Evolutionary conservation across 2,113 vertebrate species (phyloP), one percentile per base, ranked within the genome.

Genomic region (Coptodon rendalli): DNA sequence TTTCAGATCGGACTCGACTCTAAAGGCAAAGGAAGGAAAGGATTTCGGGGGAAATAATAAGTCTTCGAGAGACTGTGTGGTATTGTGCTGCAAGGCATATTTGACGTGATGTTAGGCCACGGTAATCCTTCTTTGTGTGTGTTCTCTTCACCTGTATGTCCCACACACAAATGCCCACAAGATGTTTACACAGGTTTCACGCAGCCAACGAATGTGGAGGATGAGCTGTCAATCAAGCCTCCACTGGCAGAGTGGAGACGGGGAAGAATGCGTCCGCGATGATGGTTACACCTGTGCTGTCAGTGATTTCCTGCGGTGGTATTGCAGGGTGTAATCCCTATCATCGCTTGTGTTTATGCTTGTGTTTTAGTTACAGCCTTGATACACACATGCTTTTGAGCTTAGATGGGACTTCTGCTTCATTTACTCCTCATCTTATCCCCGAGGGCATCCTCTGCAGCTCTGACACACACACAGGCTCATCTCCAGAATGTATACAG

Each of bases 351-450:
- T 96, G 96, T 96, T 96, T 95, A 93, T 81, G 82, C 86, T 59
- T 93, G 91, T 96, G 95, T 96, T 95, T 95, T 96, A 94, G 95
- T 95, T 93, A 96, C 93, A 91, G 89, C 82, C 53, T 85, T 80
- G 87, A 91, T 68, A 82, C 89, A 61, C 4, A 78, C 91, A 89
- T 94, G 93, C 90, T 95, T 94, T 85, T 5, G 86, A 87, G 92
- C 86, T 95, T 94, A 95, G 91, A 86, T 78, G 81, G 76, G 87
- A 80, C 92, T 91, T 91, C 61, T 89, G 90, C 92, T 92, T 91
- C 82, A 81, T 73, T 94, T 61, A 85, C 63, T 92, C 50, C 52
- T 86, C 89, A 91, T 86, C 81, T 84, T 73, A 81, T 85, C 87
- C 90, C 57, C 2, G 17, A 86, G 87, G 93, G 91, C 85, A 66